Base-by-base conservation (phyloP, 2,888 invertebrate species). In the Calliopum simillimum region DNA sequence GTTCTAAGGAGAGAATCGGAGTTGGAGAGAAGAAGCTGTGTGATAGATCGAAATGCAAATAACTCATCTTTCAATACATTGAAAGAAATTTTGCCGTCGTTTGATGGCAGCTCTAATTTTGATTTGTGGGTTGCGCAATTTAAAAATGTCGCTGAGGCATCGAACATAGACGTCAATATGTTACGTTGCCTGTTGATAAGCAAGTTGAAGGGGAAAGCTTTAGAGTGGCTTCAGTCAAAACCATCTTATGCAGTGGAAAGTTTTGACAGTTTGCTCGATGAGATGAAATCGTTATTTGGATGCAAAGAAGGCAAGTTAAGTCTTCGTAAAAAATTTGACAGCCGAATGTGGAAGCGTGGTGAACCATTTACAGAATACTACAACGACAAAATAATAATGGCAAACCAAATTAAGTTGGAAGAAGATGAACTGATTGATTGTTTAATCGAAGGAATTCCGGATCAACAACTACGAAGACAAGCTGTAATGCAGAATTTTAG, bases 141-240 rank as follows among this genome's bases (percentile, higher is more conserved):
- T 21, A 68, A 51, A 16, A 71, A 46, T 33, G 25, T 71, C 5
- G 23, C 8, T n/a, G 25, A 2, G 13, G 41, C 53, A 13, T 69
- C 62, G 51, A 2, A 11, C 19, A 53, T 72, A 2, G 49, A 61
- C 43, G 71, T 69, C 49, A 64, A 62, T 16, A 63, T 44, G n/a
- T 25, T 68, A 55, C 63, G 70, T 12, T 58, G 55, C 21, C 55
- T 73, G 16, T 53, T 70, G 12, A 23, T 70, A 2, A 68, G 49
- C 21, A 73, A 70, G 58, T 33, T 73, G 21, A 73, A 65, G 56
- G 71, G 68, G 4, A 73, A 65, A 51, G 71, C 70, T 3, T 53
- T 68, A 11, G 11, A 41, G 21, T 73, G 70, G 70, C 58, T 68
- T 33, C 43, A 70, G 51, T 71, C 70, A 46, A 61, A 63, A 51